Evolutionary conservation across 2,113 vertebrate species (phyloP).

Genomic region (Tympanuchus pallidicinctus): DNA sequence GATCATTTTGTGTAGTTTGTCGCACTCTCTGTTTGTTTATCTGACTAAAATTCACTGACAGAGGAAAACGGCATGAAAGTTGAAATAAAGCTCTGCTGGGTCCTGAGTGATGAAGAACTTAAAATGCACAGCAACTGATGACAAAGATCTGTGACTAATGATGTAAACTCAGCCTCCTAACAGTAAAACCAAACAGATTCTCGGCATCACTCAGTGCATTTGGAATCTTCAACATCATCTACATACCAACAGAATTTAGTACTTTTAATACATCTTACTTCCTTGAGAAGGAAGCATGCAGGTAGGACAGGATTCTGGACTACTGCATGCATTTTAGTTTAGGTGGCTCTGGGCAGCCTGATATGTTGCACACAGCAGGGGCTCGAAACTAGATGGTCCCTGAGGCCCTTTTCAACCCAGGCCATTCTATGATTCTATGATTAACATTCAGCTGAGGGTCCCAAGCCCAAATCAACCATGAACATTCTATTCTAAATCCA

Average conservation of each 20-base stretch:
- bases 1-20: background rate
- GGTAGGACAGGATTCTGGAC: background rate
- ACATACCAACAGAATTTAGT: background rate
- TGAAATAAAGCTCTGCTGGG: background rate
- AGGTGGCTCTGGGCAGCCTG: background rate
- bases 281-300: background rate
- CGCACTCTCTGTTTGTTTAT: background rate
- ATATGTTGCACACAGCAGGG: too few species aligned
- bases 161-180: background rate
- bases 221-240: background rate
- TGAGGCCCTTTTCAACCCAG: too few species aligned
- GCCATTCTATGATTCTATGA: too few species aligned
- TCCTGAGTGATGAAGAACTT: background rate
- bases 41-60: background rate
- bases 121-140: background rate
- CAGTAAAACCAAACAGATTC: background rate
- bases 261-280: background rate
- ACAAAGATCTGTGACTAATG: rapidly evolving
- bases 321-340: background rate
- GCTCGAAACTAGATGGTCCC: too few species aligned
- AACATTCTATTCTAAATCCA: background rate
- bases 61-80: background rate
- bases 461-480: background rate
- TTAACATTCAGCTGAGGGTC: background rate
- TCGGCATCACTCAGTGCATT: background rate